Percentiles rank a stretch among this genome's conserved stretches.
Evolutionary conservation across 2,888 invertebrate species (phyloP).

Genomic region (Rhaphigaster nebulosa): DNA sequence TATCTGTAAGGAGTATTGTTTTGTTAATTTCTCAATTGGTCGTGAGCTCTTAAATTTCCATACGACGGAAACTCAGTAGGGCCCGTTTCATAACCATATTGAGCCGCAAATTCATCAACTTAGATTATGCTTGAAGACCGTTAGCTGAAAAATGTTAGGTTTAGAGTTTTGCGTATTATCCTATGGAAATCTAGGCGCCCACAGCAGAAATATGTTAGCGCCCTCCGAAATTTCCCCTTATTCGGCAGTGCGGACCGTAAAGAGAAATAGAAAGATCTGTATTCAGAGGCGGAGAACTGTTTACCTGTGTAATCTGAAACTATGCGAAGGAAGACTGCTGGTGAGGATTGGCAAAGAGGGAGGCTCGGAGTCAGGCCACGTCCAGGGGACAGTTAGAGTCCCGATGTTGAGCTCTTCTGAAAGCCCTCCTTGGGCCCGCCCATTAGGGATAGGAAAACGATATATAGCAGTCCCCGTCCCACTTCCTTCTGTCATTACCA

Average conservation of each 20-base stretch:
- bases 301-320: conserved; percentile 48
- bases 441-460: conserved; percentile 35
- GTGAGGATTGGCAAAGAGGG: neutral
- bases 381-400: neutral
- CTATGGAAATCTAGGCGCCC: neutral
- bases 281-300: conserved; percentile 4
- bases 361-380: neutral
- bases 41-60: too few relatives aligned
- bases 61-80: too few relatives aligned
- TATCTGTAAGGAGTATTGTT: too few relatives aligned
- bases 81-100: too few relatives aligned
- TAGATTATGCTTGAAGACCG: too few relatives aligned
- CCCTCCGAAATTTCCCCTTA: neutral
- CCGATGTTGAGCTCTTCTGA: neutral
- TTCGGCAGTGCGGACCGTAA: neutral
- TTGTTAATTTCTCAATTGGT: too few relatives aligned
- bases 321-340: neutral
- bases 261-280: conserved; percentile 37
- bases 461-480: neutral
- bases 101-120: too few relatives aligned
- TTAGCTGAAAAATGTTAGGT: neutral
- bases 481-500: conserved; percentile 26
- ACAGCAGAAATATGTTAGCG: neutral
- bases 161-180: neutral
- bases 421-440: neutral